These are phyloP conservation scores for Beroe forskalii DNA, from an alignment of 37 sponge, comb jelly and placozoan species.

Conservation along the genomic window DNA sequence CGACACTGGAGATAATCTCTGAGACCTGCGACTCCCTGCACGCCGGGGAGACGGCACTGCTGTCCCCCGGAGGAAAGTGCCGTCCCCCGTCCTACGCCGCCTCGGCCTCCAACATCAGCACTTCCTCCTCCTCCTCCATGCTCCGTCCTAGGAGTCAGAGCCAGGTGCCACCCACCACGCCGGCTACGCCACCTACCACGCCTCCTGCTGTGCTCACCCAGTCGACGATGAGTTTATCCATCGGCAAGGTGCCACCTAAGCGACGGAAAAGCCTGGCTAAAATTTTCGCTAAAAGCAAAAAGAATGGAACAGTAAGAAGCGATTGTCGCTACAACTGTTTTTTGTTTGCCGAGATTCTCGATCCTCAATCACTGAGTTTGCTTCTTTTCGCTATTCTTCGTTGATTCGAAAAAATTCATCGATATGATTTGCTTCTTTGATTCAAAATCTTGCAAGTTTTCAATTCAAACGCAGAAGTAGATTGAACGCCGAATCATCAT, in stretches of 20 bases:
- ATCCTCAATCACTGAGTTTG: neutral
- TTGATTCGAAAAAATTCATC: too few species aligned
- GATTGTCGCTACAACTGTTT: neutral
- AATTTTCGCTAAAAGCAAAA: slow-evolving; percentile 44
- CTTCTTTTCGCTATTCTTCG: too few species aligned
- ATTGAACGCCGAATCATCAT: too few species aligned
- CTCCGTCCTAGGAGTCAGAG: neutral
- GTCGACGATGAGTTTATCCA: neutral
- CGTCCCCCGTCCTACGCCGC: too few species aligned
- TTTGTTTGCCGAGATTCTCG: neutral
- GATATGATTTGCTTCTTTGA: too few species aligned
- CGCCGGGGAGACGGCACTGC: too few species aligned
- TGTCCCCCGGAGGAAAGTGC: too few species aligned
- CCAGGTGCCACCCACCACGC: neutral
- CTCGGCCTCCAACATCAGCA: neutral
- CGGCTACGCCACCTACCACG: neutral
- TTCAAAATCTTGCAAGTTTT: too few species aligned
- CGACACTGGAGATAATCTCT: neutral
- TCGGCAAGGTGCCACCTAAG: neutral
- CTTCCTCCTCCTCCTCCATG: neutral
- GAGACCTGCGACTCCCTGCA: neutral
- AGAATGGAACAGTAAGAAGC: neutral
- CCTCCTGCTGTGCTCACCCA: neutral
- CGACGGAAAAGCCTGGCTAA: slow-evolving; percentile 26
- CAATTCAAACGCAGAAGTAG: too few species aligned